phyloP scores from a whole-genome alignment of 2,113 vertebrate genomes.

The Lutjanus erythropterus region DNA sequence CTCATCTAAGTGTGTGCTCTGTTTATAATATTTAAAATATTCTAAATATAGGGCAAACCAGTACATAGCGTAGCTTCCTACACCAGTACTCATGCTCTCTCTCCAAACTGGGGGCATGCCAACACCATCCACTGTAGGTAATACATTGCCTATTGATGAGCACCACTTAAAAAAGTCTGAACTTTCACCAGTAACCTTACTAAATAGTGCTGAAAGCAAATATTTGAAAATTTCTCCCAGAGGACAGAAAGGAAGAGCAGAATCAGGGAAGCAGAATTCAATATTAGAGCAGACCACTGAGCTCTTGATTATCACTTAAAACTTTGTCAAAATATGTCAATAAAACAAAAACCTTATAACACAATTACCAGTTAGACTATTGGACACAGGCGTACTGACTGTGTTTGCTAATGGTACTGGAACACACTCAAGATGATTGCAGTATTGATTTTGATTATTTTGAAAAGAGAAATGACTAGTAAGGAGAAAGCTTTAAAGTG shows the following conservation, averaged over 20 bases:
- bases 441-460: slow-evolving; percentile 29
- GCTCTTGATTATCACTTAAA: not conserved
- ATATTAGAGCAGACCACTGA: not conserved
- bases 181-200: not conserved
- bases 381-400: not conserved
- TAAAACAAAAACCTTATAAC: not conserved
- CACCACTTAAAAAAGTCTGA: no score
- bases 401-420: not conserved
- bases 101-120: no score
- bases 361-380: not conserved
- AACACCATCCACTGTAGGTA: no score
- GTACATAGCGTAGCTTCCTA: no score
- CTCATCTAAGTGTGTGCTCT: no score
- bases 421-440: not conserved
- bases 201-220: not conserved
- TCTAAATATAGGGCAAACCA: no score
- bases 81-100: no score
- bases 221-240: not conserved
- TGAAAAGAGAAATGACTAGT: not conserved
- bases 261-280: not conserved
- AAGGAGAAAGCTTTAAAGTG: not conserved
- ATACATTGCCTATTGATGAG: no score
- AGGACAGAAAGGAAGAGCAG: not conserved
- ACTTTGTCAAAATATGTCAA: not conserved
- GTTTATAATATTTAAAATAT: no score